Evolutionary conservation across 2,113 vertebrate genomes (phyloP), one percentile per base, ranked within the genome.

Genomic region (Fregata magnificens): DNA sequence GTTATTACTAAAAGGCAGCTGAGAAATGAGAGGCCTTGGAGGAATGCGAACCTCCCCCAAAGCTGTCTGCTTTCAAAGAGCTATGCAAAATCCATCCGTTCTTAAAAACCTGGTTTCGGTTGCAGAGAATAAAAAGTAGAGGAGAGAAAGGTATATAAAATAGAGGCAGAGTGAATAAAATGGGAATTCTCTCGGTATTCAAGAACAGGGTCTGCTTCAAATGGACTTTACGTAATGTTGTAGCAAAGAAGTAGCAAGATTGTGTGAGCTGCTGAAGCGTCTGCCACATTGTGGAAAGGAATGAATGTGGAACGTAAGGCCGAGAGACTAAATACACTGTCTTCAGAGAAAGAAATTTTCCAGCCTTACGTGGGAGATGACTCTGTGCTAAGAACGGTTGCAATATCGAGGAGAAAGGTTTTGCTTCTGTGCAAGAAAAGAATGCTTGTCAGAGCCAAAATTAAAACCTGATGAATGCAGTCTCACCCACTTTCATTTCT

Each of bases 381-480:
- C 61, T 82, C 49, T 82, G 47, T 81, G 69, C 83, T 89, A 88
- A 77, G 88, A 93, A 70, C 45, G n/a, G 63, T 94, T 50, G 32
- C 59, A 78, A 15, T 76, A 82, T 49, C 2, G 16, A 70, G 79
- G 65, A 93, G 84, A 86, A 93, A 88, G 72, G 70, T 74, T 95
- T 96, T 95, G 66, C 79, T 83, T 88, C 80, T 73, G 18, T 66
- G 42, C 52, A 49, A 78, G 72, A 67, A 91, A 93, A 94, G 72
- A 97, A 86, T 93, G 65, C 80, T 67, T 97, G 90, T 92, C 88
- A 90, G 83, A 90, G 84, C 74, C 84, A 93, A 95, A 97, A 97
- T 96, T 95, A 97, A 97, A 95, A 94, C 87, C 87, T 95, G 95
- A 95, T 95, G 66, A 95, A 91, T 95, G 71, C 74, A 78, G 91